Evolutionary conservation across 2,797 vertebrate species (phyloP), one percentile per base, ranked within the genome.

Genomic region (Intellagama lesueurii): DNA sequence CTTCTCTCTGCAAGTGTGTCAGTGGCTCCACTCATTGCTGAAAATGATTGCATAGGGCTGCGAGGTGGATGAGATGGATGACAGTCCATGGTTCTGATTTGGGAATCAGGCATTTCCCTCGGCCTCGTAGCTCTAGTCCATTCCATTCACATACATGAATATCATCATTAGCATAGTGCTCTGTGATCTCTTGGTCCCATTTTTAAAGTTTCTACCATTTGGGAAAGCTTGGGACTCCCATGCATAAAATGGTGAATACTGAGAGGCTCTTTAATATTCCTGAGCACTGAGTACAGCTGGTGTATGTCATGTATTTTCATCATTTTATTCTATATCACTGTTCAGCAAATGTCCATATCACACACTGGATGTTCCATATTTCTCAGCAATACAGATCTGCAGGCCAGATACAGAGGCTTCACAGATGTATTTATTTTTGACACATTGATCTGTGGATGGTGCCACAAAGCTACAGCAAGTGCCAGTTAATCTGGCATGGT

Each of bases 371-470:
- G 16, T 56, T 80, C 8, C 49, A 35, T 81, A 81, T 73, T 70
- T 60, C 78, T 72, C 47, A 73, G 66, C 77, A 87, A 44, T 81
- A 87, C 68, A 70, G n/a, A 87, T 80, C 47, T 87, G 26, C 40
- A 87, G 78, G 35, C 7, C 32, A 73, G n/a, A 87, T 30, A 44
- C 14, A 44, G 68, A 81, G 68, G 26, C 78, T 60, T 56, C 69
- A 80, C 32, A 72, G 49, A 87, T 28, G 52, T 24, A 60, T 81
- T 87, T 87, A 87, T 72, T 81, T 87, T 60, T 87, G 66, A 70
- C 32, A 69, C 68, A 47, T 70, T 80, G 64, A 70, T 79, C 66
- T 28, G 76, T 14, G 66, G 66, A 69, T 80, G n/a, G 47, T 79
- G 32, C 24, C 64, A 68, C 7, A 4, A 22, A 87, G 56, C 76